Evolutionary conservation across 2,888 invertebrate genomes (phyloP), one percentile per base, ranked within the genome.

Genomic region (Lissocephala sabroskyi): DNA sequence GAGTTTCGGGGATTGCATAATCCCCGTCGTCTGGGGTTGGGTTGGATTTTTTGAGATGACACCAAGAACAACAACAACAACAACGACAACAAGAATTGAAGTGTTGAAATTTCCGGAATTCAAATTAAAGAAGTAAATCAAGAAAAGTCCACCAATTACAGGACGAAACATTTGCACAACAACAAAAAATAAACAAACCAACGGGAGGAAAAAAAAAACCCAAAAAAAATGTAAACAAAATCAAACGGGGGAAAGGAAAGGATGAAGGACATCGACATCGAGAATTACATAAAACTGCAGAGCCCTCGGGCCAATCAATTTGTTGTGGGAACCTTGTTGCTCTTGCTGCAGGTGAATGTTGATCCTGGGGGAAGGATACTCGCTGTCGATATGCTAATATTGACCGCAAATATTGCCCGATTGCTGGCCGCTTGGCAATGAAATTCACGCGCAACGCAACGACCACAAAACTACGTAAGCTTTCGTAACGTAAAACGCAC

Each of bases 201-300:
- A 32, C n/a, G n/a, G 13, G 4, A 32, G 14, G 43, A 40, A 52
- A 52, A 57, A 52, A 57, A 57, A 41, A 61, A 53, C 39, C 42
- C 56, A 64, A 64, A 76, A 61, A 57, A 74, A 74, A 77, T 74
- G 77, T 74, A 76, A 76, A 70, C 54, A 70, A 76, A 59, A 33
- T 13, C 1, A 33, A 3, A 7, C n/a, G 13, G 33, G 4, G 7
- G 7, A 23, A 5, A 23, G 7, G 23, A 23, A 23, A 7, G 23
- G 23, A 23, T 23, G 3, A 23, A 23, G 7, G n/a, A n/a, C 3
- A 3, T 23, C 23, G 7, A 33, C 1, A 33, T 29, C 29, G 10
- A n/a, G 11, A 13, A 13, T 33, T 33, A 33, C 11, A 33, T 35
- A 35, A 30, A 30, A 30, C 3, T 30, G n/a, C 3, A 30, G 23